Base-by-base conservation (phyloP, 2,888 invertebrate genomes). In the Aphidius colemani region DNA sequence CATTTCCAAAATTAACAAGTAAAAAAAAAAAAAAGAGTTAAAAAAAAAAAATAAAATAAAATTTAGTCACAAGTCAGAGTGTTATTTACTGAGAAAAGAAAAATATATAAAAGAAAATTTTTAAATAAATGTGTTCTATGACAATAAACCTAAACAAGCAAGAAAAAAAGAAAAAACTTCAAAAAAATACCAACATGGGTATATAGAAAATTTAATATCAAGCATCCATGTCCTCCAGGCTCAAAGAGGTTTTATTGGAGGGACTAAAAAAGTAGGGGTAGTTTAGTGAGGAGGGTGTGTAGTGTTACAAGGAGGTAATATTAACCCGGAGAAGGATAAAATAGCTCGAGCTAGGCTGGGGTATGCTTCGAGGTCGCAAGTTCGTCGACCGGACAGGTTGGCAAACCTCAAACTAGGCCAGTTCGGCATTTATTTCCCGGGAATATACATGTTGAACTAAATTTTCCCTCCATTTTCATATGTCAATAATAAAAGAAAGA, bases 351-450 rank as follows among this genome's bases (percentile, higher is more conserved):
- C 69, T 70, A 59, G 65, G 59, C 59, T 61, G 64, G 70, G 71
- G 74, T 75, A 71, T 71, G 74, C 76, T 73, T 74, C 72, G 80
- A 80, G 81, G 81, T 82, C 82, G 74, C 73, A 74, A 74, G 82
- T 78, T 81, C 80, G 73, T 78, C 77, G 80, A 80, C 81, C 79
- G 74, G 66, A 69, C 71, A 78, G 79, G 78, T 79, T 80, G 75
- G 76, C 74, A 78, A 77, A 79, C 77, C 71, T 74, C 72, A 75
- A 79, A 80, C 79, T 80, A 78, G 82, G 80, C 75, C 79, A 80
- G 69, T 78, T 74, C 72, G 69, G 48, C 10, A 18, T 30, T 30
- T 30, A 40, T 57, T 30, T 62, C 44, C 57, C 57, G 40, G 46
- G 57, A 51, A 30, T 30, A 30, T 30, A 30, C 13, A 18, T 30